Base-by-base conservation (phyloP, 2,113 vertebrate species). In the Aix galericulata region DNA sequence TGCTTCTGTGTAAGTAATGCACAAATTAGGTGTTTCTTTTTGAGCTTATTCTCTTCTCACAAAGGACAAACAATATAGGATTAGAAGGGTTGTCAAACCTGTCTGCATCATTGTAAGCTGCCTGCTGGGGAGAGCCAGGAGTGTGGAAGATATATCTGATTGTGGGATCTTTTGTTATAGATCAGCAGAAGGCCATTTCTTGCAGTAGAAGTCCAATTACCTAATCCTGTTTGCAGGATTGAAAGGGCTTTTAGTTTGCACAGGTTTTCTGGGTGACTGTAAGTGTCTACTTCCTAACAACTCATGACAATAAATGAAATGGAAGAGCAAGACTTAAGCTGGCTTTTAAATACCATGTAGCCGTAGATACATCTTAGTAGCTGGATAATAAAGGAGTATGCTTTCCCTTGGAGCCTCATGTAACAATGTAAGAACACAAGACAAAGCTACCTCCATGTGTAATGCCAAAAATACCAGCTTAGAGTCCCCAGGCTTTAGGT, bases 401-500 rank as follows among this genome's bases (percentile, higher is more conserved):
- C 48, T 92, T 93, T 64, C 74, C 85, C 71, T 91, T 93, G 84
- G 66, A 82, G 77, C 69, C n/a, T 62, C 27, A 38, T 0, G 2
- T 68, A 79, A 73, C 31, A 69, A 48, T 58, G 17, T 53, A 66
- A 77, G 66, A 90, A 53, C 66, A 87, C 32, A 89, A 89, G 67
- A 27, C 52, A 73, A 86, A 89, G 60, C 20, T 76, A 48, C 32
- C 6, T 42, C 25, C 17, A 21, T 67, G 15, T 86, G 36, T 82
- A 82, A 76, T 38, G 64, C 82, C 77, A 91, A 78, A 94, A 96
- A 89, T 82, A 92, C 3, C 81, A 71, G 66, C 13, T 81, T 38
- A 80, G 48, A 83, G 26, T 85, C 84, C 78, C 92, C 5, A 1
- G 79, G 79, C 58, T 91, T 77, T 94, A 88, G 88, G 90, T 96